phyloP scores from a whole-genome alignment of 2,797 vertebrate species.

The Hyperoplus lanceolatus region DNA sequence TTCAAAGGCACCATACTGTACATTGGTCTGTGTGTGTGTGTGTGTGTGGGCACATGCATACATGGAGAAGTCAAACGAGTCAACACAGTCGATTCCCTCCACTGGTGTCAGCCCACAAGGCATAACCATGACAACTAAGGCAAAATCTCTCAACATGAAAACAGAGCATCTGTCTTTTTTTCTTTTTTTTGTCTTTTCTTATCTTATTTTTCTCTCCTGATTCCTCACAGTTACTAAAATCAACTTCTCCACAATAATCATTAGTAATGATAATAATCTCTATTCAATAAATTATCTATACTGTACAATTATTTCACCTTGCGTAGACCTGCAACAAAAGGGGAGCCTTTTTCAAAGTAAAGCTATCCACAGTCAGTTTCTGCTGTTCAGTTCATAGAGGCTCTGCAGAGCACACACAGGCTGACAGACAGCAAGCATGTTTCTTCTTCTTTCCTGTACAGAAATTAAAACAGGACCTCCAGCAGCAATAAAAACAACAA shows the following conservation, averaged over 20 bases:
- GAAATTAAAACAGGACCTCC: slow-evolving; percentile 72
- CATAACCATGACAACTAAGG: slow-evolving; percentile 89
- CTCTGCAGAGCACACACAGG: slow-evolving; percentile 55
- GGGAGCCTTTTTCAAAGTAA: slow-evolving; percentile 76
- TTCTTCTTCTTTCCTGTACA: slow-evolving; percentile 64
- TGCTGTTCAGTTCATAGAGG: slow-evolving; percentile 50
- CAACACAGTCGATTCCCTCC: slow-evolving; percentile 72
- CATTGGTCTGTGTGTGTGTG: slow-evolving; percentile 71
- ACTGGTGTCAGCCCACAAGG: slow-evolving; percentile 82
- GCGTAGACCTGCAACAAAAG: slow-evolving; percentile 75
- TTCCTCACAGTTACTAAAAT: slow-evolving; percentile 68
- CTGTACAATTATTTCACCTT: slow-evolving; percentile 84
- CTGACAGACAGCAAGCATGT: slow-evolving; percentile 52
- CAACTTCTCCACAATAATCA: slow-evolving; percentile 78
- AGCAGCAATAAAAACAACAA: slow-evolving; percentile 17
- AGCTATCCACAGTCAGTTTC: slow-evolving; percentile 68
- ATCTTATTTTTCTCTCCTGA: slow-evolving; percentile 53
- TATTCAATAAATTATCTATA: slow-evolving; percentile 92
- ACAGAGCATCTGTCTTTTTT: slow-evolving; percentile 72
- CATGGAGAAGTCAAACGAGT: slow-evolving; percentile 77
- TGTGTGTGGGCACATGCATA: slow-evolving; percentile 77
- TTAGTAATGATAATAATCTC: slow-evolving; percentile 85
- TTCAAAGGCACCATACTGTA: slow-evolving; percentile 87
- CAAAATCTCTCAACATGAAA: slow-evolving; percentile 83
- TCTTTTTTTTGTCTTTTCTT: slow-evolving; percentile 45